Evolutionary conservation across 2,113 vertebrate genomes (phyloP).

Genomic region (Panurus biarmicus): DNA sequence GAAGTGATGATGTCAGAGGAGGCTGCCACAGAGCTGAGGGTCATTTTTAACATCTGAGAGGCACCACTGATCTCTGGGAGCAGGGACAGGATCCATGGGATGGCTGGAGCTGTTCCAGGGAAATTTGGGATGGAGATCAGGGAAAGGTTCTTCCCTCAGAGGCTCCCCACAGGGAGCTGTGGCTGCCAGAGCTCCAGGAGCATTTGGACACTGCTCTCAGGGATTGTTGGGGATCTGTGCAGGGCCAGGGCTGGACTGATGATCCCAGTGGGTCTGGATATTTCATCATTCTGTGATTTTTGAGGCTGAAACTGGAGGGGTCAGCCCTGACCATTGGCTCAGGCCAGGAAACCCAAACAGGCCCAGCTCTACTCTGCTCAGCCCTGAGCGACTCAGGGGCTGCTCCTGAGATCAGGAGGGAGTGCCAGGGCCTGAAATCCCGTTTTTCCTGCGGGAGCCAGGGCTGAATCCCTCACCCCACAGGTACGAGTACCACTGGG

Average conservation of each 20-base stretch:
- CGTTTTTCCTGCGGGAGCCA: accelerated
- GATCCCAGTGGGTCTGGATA: not conserved
- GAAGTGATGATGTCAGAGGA: not conserved
- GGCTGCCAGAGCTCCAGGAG: not conserved
- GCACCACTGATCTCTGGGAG: not conserved
- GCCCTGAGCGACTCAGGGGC: accelerated
- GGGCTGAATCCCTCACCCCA: not conserved
- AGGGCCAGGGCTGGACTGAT: not conserved
- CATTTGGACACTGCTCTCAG: accelerated
- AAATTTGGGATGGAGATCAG: not conserved
- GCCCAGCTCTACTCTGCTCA: not conserved
- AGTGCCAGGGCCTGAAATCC: accelerated
- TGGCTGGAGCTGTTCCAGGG: not conserved
- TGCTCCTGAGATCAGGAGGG: too few relatives aligned
- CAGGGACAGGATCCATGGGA: not conserved
- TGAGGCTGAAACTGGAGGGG: not conserved
- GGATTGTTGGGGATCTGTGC: not conserved
- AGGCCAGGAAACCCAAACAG: too few relatives aligned
- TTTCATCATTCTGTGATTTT: accelerated
- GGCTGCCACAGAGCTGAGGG: not conserved
- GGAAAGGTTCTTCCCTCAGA: not conserved
- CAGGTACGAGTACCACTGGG: slow-evolving; percentile 98
- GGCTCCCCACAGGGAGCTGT: not conserved
- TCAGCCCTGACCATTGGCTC: not conserved
- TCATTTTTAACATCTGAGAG: not conserved